Percentiles rank a stretch among this genome's conserved stretches.
Conservation (phyloP, 2,113 vertebrate genomes). For the Rhinolophus sinicus region DNA sequence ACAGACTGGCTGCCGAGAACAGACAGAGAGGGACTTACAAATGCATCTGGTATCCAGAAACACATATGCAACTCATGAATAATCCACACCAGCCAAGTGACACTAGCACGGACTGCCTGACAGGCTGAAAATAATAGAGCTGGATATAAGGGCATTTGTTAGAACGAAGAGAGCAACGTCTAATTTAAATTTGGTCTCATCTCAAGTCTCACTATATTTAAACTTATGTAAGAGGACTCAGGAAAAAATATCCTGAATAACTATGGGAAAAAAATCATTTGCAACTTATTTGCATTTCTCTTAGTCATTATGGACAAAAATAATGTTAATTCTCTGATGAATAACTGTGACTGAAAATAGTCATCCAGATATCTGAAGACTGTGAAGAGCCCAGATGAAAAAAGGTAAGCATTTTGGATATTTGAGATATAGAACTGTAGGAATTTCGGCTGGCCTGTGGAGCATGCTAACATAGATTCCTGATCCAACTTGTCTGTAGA, state of each 20-base stretch:
- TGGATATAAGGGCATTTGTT: neutral
- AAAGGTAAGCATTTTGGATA: neutral
- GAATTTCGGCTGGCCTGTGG: neutral
- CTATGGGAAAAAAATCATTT: neutral
- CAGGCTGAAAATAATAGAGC: neutral
- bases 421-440: neutral
- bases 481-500: neutral
- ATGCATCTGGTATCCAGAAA: neutral
- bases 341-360: neutral
- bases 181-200: neutral
- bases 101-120: fast-evolving
- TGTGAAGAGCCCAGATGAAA: neutral
- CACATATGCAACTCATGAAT: no score
- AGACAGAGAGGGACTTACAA: neutral
- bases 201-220: neutral
- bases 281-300: neutral
- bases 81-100: neutral
- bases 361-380: neutral
- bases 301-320: constrained; percentile 21
- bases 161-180: neutral
- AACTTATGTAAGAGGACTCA: neutral
- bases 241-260: neutral
- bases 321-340: constrained; percentile 10
- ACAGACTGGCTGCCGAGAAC: neutral
- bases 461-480: neutral